A percentile compares a stretch with the other conserved stretches of the same genome.
phyloP scores from a whole-genome alignment of 2,797 vertebrate species.

The Hippopotamyrus pictus region DNA sequence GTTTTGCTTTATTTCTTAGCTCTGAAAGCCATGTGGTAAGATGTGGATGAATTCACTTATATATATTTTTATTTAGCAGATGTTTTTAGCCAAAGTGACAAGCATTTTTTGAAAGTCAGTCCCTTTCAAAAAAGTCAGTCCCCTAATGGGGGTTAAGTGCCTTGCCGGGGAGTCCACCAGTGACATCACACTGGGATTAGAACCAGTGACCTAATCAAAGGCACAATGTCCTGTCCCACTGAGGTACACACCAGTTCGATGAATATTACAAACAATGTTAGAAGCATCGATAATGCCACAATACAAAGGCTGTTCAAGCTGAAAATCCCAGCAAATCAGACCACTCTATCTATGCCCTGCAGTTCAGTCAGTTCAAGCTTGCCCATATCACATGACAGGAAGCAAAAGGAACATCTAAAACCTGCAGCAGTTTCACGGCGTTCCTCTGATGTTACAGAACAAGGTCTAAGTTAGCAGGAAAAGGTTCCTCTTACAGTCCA shows the following conservation, averaged over 20 bases:
- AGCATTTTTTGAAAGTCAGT: neutral
- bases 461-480: slow-evolving; percentile 29
- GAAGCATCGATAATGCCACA: neutral
- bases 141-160: neutral
- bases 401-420: neutral
- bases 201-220: neutral
- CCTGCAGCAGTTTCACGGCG: neutral
- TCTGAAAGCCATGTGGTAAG: neutral
- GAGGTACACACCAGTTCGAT: neutral
- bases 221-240: neutral
- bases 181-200: neutral
- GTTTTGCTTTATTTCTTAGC: neutral
- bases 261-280: neutral
- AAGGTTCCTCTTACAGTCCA: slow-evolving; percentile 48
- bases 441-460: neutral
- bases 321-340: neutral
- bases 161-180: neutral
- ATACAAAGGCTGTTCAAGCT: neutral
- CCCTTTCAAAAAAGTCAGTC: too few species aligned
- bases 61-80: neutral
- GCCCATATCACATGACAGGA: neutral
- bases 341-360: neutral
- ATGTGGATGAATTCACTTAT: neutral
- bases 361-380: neutral
- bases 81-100: neutral